Conservation (phyloP, 2,888 invertebrate genomes). For the Dioctria rufipes region DNA sequence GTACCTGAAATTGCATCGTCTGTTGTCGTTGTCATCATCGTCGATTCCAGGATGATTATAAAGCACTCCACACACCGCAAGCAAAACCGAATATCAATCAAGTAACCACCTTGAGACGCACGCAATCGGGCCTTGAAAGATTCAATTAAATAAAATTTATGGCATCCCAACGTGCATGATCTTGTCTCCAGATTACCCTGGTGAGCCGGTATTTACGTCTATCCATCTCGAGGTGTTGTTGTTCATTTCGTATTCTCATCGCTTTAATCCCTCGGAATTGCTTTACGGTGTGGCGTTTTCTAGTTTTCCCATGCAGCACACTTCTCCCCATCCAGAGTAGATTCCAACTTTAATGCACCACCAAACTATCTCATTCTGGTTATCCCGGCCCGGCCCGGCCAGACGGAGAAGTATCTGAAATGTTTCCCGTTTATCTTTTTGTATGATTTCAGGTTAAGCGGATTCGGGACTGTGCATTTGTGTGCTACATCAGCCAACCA, state of each 20-base stretch:
- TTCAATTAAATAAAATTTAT: constrained; percentile 58
- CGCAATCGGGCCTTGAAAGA: constrained; percentile 32
- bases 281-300: constrained; percentile 14
- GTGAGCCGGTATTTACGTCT: constrained; percentile 37
- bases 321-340: constrained; percentile 3
- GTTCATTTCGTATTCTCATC: constrained; percentile 11
- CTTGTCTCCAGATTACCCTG: constrained; percentile 47
- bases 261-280: constrained; percentile 20
- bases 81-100: constrained; percentile 23
- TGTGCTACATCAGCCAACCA: constrained; percentile 10
- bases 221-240: constrained; percentile 16
- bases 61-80: constrained; percentile 5
- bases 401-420: not conserved
- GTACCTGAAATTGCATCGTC: no score
- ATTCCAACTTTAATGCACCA: no score
- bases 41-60: no score
- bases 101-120: constrained; percentile 18
- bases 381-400: not conserved
- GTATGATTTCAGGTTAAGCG: constrained; percentile 35
- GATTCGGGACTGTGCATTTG: constrained; percentile 6
- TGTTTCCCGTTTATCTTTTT: constrained; percentile 38
- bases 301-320: constrained; percentile 27
- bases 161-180: constrained; percentile 50
- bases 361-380: no score
- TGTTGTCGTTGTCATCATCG: no score